These are phyloP conservation scores for Neoniphon sammara DNA, from an alignment of 2,797 vertebrate genomes.

Conservation along the genomic window DNA sequence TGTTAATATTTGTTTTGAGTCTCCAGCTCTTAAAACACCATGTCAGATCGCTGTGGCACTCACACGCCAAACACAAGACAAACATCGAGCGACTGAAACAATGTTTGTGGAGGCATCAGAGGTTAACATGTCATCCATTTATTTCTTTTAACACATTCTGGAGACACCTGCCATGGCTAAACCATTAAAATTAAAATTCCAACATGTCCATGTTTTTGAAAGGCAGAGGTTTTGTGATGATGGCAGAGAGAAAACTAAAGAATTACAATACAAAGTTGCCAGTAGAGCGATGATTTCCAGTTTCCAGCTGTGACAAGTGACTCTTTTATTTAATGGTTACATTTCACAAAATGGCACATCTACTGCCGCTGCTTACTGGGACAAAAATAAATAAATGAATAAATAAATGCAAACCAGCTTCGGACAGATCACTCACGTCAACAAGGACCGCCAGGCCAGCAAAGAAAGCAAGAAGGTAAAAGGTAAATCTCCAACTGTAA, in stretches of 20 bases:
- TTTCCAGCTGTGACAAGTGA: not conserved
- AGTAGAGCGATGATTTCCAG: too few relatives aligned
- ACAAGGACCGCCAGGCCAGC: conserved; percentile 92
- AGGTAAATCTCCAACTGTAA: conserved; percentile 98
- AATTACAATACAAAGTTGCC: not conserved
- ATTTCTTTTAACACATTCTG: not conserved
- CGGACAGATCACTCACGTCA: conserved; percentile 87
- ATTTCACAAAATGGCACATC: not conserved
- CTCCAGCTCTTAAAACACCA: not conserved
- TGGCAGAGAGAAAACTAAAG: not conserved
- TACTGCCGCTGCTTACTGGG: not conserved
- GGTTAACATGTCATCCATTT: not conserved
- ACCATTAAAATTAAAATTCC: not conserved
- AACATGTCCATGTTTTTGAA: not conserved
- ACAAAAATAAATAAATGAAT: not conserved
- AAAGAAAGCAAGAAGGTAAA: conserved; percentile 97
- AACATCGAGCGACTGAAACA: conserved; percentile 11
- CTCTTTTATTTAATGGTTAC: not conserved
- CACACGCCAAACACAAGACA: not conserved
- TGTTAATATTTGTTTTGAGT: conserved; percentile 22
- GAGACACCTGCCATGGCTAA: not conserved
- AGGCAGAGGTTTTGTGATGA: not conserved
- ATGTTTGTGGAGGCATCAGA: not conserved
- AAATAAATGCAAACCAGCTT: not conserved
- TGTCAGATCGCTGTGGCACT: not conserved